These are phyloP conservation scores for human DNA, from an alignment of 2,113 vertebrate species.

Conservation along the genomic window GRCh38 chr13:97979501-97980000, in stretches of 20 bases:
- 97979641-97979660: background rate
- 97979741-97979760: no score
- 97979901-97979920: background rate
- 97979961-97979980: conserved; percentile 3
- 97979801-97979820: no score
- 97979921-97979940: background rate
- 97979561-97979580: background rate
- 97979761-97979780: no score
- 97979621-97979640: background rate
- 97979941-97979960: background rate
- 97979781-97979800: no score
- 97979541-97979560: background rate
- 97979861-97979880: conserved; percentile 35
- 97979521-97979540: background rate
- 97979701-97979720: no score
- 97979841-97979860: background rate
- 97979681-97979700: background rate
- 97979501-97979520: background rate
- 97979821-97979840: background rate
- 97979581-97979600: background rate
- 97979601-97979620: conserved; percentile 8
- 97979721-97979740: no score
- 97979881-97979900: background rate
- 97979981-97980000: conserved; percentile 2
- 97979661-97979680: conserved; percentile 7